phyloP scores from a whole-genome alignment of 2,888 invertebrate genomes.

The Drosophila koepferae region DNA sequence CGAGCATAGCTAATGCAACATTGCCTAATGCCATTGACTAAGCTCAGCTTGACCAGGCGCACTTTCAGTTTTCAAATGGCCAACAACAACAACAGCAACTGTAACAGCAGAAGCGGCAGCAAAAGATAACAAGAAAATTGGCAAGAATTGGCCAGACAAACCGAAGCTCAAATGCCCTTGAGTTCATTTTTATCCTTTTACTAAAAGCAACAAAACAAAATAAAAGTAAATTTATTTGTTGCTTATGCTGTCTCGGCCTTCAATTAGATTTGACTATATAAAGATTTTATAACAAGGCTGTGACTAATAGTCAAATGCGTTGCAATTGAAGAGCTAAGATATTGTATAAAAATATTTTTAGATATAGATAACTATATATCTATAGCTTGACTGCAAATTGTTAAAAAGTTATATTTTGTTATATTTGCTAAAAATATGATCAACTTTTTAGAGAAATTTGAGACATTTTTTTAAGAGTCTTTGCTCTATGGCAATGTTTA shows the following conservation, averaged over 20 bases:
- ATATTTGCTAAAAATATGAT: no score
- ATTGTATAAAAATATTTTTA: background rate
- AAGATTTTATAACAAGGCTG: background rate
- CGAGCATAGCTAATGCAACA: slow-evolving; percentile 70
- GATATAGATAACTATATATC: background rate
- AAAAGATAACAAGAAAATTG: slow-evolving; percentile 58
- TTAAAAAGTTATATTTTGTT: background rate
- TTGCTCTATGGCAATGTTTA: no score
- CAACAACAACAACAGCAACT: slow-evolving; percentile 48
- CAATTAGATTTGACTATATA: slow-evolving; percentile 2
- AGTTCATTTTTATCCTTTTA: slow-evolving; percentile 9
- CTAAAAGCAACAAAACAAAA: background rate
- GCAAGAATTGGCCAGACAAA: background rate
- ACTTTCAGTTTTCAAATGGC: slow-evolving; percentile 76
- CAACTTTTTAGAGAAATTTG: no score
- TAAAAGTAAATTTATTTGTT: background rate
- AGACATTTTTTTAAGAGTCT: no score
- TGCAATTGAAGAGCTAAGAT: background rate
- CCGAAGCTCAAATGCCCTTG: slow-evolving; percentile 41
- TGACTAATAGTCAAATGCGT: background rate
- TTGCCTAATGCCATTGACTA: slow-evolving; percentile 65
- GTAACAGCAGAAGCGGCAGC: slow-evolving; percentile 51
- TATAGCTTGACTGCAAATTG: background rate
- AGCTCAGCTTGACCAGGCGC: slow-evolving; percentile 58
- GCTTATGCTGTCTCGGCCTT: background rate